A percentile compares a stretch with the other conserved stretches of the same genome.
Conservation (phyloP, 2,113 vertebrate genomes). For the Proteles cristata region DNA sequence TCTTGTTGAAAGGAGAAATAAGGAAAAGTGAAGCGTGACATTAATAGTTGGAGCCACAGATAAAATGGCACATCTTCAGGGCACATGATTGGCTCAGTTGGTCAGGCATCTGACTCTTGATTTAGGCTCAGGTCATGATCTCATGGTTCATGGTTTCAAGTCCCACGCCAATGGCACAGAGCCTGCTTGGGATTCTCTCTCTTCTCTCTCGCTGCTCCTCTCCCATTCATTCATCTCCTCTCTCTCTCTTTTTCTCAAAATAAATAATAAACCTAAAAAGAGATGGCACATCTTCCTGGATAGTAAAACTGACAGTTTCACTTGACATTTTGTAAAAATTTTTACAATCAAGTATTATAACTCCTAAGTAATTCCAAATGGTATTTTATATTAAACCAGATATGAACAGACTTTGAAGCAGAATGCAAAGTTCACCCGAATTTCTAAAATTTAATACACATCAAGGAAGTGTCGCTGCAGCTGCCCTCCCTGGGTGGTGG, state of each 20-base stretch:
- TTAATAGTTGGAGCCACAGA: not conserved
- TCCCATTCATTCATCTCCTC: no score
- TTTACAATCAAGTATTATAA: not conserved
- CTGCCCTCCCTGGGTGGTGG: not conserved
- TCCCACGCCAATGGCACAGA: no score
- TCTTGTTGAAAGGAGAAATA: not conserved
- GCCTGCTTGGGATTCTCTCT: no score
- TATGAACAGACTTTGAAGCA: not conserved
- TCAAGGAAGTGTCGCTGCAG: not conserved
- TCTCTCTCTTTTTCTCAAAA: no score
- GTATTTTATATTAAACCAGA: not conserved
- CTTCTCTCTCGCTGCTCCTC: no score
- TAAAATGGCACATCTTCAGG: not conserved
- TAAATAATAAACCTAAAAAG: no score
- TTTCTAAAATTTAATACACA: not conserved
- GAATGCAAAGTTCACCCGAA: constrained; percentile 24
- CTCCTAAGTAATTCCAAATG: constrained; percentile 12
- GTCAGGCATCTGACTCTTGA: no score
- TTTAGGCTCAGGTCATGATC: no score
- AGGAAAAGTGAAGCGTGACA: not conserved
- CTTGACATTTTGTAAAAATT: constrained; percentile 16
- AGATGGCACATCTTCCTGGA: not conserved
- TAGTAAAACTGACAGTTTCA: not conserved
- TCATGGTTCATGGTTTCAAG: no score
- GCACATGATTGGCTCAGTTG: no score